Evolutionary conservation across 1,140 invertebrate species (phyloP).

Genomic region (Luehdorfia chinensis): DNA sequence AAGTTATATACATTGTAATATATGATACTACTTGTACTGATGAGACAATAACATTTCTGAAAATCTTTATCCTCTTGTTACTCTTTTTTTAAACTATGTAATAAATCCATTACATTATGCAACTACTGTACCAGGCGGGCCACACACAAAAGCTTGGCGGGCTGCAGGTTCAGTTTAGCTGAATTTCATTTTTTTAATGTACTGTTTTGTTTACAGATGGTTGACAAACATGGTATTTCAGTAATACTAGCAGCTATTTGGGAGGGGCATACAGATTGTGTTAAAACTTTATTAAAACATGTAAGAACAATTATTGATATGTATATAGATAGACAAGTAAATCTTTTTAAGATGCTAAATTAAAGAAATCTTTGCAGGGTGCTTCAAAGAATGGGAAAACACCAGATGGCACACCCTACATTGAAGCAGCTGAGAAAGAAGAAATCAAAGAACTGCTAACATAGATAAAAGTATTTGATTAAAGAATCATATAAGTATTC

Average conservation of each 20-base stretch:
- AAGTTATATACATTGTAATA: too few species aligned
- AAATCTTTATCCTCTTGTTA: too few species aligned
- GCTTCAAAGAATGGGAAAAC: slow-evolving; percentile 89
- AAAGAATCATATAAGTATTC: slow-evolving; percentile 27
- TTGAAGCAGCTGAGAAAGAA: slow-evolving; percentile 93
- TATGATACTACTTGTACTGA: too few species aligned
- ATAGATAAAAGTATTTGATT: slow-evolving; percentile 38
- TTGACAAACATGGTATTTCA: slow-evolving; percentile 96
- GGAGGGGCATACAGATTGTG: slow-evolving; percentile 96
- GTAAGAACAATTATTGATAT: slow-evolving; percentile 72
- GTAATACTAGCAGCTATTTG: slow-evolving; percentile 95
- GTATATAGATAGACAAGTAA: slow-evolving; percentile 9
- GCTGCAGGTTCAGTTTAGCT: too few species aligned
- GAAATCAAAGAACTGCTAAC: slow-evolving; percentile 87
- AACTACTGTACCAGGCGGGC: too few species aligned
- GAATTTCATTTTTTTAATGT: too few species aligned
- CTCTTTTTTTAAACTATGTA: too few species aligned
- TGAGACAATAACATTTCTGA: too few species aligned
- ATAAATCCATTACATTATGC: too few species aligned
- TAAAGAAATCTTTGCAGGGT: slow-evolving; percentile 78
- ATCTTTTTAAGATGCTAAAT: not conserved
- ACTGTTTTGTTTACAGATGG: slow-evolving; percentile 77
- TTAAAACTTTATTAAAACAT: slow-evolving; percentile 90
- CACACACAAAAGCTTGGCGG: too few species aligned
- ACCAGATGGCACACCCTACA: slow-evolving; percentile 91